Conservation (phyloP, 2,797 vertebrate species). For the Manis javanica region DNA sequence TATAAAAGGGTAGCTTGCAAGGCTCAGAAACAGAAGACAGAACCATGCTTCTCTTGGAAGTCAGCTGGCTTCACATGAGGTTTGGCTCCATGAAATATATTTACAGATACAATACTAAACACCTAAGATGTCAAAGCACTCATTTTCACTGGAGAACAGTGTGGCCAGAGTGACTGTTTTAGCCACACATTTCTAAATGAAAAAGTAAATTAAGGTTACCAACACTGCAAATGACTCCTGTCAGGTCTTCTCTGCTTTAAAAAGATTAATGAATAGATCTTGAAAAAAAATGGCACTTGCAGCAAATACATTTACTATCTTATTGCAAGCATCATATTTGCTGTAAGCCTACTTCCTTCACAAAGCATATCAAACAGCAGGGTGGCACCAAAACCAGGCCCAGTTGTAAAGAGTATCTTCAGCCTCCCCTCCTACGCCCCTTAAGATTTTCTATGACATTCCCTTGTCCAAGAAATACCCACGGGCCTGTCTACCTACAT, state of each 20-base stretch:
- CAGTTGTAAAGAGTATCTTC: not conserved
- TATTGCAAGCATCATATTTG: not conserved
- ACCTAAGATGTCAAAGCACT: slow-evolving; percentile 33
- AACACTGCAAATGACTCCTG: not conserved
- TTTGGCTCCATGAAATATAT: slow-evolving; percentile 19
- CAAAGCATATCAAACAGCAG: not conserved
- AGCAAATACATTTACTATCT: not conserved
- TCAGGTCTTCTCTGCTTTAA: not conserved
- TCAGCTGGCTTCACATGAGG: not conserved
- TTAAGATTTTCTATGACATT: not conserved
- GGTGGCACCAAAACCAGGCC: not conserved
- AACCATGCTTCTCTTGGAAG: slow-evolving; percentile 25
- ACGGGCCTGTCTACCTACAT: not conserved
- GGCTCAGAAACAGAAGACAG: slow-evolving; percentile 24
- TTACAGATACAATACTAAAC: slow-evolving; percentile 52
- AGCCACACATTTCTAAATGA: not conserved
- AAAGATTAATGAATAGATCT: not conserved
- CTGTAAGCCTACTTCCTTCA: not conserved
- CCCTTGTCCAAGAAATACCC: not conserved
- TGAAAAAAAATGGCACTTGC: not conserved
- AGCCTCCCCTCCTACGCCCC: not conserved
- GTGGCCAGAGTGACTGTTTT: not conserved
- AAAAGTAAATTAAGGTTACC: not conserved
- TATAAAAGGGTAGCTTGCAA: not conserved
- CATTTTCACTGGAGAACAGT: not conserved